These are phyloP conservation scores for Hermaeophaga mercurialis DNA, from an alignment of 2,888 invertebrate genomes.

Conservation along the genomic window DNA sequence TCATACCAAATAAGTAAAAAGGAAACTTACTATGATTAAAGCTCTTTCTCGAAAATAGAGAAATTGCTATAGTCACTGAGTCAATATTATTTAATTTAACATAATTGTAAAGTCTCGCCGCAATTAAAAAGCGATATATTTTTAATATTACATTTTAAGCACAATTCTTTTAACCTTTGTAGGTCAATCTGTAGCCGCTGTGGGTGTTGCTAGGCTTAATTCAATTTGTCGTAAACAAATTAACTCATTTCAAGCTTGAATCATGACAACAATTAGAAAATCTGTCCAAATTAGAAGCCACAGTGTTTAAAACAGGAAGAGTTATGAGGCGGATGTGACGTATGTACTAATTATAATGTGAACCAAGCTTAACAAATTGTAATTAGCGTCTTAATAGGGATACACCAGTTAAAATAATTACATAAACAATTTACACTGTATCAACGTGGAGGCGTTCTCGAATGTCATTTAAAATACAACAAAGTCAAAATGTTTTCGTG, in stretches of 20 bases:
- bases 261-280: slow-evolving; percentile 45
- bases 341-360: slow-evolving; percentile 57
- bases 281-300: slow-evolving; percentile 49
- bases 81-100: no score
- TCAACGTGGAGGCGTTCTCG: slow-evolving; percentile 50
- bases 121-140: no score
- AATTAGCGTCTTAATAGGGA: slow-evolving; percentile 60
- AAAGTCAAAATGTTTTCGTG: slow-evolving; percentile 22
- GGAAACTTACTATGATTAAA: no score
- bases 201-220: slow-evolving; percentile 34
- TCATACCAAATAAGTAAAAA: no score
- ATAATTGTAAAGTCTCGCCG: no score
- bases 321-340: slow-evolving; percentile 54
- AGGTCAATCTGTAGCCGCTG: slow-evolving; percentile 15
- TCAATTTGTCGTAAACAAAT: slow-evolving; percentile 35
- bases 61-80: no score
- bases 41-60: no score
- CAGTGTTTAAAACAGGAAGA: slow-evolving; percentile 54
- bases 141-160: no score
- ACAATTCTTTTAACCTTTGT: slow-evolving; percentile 15
- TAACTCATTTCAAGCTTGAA: slow-evolving; percentile 34
- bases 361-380: slow-evolving; percentile 56
- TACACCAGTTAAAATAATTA: slow-evolving; percentile 60
- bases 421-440: slow-evolving; percentile 55
- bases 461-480: slow-evolving; percentile 24